A percentile compares a stretch with the other conserved stretches of the same genome.
Conservation (phyloP, 1,140 invertebrate species). For the Drosophila neocordata region DNA sequence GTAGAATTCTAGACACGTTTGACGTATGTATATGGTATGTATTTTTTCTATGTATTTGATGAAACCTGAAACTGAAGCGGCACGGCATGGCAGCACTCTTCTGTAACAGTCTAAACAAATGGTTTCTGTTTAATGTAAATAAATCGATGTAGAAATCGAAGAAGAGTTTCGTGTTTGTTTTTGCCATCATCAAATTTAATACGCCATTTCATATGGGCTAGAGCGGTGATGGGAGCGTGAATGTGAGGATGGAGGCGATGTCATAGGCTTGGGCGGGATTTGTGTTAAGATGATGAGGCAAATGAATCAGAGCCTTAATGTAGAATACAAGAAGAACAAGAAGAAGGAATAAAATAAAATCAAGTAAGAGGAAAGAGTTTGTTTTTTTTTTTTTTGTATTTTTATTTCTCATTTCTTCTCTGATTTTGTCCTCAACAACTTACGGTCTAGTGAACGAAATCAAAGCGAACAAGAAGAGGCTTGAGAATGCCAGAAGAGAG, state of each 20-base stretch:
- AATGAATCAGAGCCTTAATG: constrained; percentile 24
- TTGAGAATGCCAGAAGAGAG: neutral
- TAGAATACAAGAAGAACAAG: constrained; percentile 15
- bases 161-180: constrained; percentile 15
- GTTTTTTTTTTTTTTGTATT: neutral
- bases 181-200: constrained; percentile 46
- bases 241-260: neutral
- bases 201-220: constrained; percentile 9
- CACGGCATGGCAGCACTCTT: neutral
- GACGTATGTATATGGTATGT: constrained; percentile 39
- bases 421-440: constrained; percentile 7
- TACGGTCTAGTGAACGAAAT: constrained; percentile 17
- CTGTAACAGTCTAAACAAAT: constrained; percentile 47
- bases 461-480: neutral
- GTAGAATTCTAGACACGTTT: constrained; percentile 54
- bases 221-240: too few relatives aligned
- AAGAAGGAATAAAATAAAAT: neutral
- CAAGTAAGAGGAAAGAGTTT: neutral
- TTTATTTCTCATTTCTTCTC: neutral
- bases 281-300: constrained; percentile 44
- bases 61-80: constrained; percentile 6
- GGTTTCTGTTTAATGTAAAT: constrained; percentile 58
- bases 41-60: constrained; percentile 16
- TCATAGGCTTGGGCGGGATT: constrained; percentile 8
- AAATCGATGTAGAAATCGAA: constrained; percentile 36